Base-by-base conservation (phyloP, 2,888 invertebrate species). In the Synergus gifuensis region DNA sequence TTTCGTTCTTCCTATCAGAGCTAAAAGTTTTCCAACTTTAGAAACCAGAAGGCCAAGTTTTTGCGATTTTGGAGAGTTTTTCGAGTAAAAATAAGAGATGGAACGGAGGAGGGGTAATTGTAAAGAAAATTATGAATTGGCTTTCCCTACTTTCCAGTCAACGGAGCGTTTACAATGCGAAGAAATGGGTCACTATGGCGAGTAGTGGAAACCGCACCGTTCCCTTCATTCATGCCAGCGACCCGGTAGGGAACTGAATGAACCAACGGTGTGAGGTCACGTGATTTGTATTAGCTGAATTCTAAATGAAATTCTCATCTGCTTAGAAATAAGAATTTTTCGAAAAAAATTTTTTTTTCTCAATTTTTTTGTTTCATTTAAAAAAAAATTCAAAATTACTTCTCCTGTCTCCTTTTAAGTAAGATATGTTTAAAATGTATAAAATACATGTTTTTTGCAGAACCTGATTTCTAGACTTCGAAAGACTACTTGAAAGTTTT, bases 161-260 rank as follows among this genome's bases (percentile, higher is more conserved):
- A 79, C 81, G 49, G 78, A 73, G 78, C 73, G 80, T 81, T 44
- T 67, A 77, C 63, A 79, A 81, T 63, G 81, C 81, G 64, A 67
- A 82, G 83, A 83, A 83, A 82, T 83, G 81, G 83, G 82, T 83
- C 80, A 82, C 80, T 79, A 77, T 81, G 82, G 79, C 79, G 76
- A 67, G 81, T 80, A 80, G 81, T 79, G 76, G 60, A 83, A 81
- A 81, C 82, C 79, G 82, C 81, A 81, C 81, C 28, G 79, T 66
- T 76, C 79, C 81, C 80, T 77, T 76, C 76, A 80, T 81, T 80
- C 81, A 84, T 82, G 82, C 82, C 81, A 69, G 79, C 49, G 79
- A 66, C 49, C 42, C 76, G 46, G 36, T 62, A 49, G 44, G 66
- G 69, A 81, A 62, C 81, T 82, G 81, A 84, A 82, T 82, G 82